Percentiles rank a stretch among this genome's conserved stretches.
These are phyloP conservation scores for Drosophila bifasciata DNA, from an alignment of 1,140 invertebrate genomes.

Conservation along the genomic window DNA sequence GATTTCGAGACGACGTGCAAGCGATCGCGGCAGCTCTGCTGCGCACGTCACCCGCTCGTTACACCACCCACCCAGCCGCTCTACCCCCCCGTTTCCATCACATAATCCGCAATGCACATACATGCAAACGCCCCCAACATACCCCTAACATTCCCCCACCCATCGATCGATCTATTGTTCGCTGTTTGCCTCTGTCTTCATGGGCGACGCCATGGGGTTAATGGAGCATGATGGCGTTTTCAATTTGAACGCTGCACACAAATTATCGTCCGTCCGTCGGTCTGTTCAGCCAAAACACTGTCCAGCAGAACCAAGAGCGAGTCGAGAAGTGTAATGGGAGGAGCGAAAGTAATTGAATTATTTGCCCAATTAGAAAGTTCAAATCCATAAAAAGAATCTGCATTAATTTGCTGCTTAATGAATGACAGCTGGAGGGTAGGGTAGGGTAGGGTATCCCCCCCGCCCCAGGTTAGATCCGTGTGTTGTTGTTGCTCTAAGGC, in stretches of 20 bases:
- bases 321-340: no score
- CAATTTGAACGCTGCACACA: constrained; percentile 61
- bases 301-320: no score
- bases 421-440: constrained; percentile 14
- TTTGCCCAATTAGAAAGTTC: constrained; percentile 50
- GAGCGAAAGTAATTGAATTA: constrained; percentile 10
- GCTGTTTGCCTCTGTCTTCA: neutral
- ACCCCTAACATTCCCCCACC: neutral
- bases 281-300: constrained; percentile 15
- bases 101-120: no score
- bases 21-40: constrained; percentile 65
- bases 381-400: constrained; percentile 43
- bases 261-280: constrained; percentile 54
- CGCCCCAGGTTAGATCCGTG: no score
- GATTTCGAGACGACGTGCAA: constrained; percentile 63
- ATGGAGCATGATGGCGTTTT: constrained; percentile 70
- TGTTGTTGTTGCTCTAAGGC: no score
- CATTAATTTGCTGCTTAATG: constrained; percentile 40
- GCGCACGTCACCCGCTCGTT: constrained; percentile 19
- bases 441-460: neutral
- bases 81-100: neutral
- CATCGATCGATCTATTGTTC: constrained; percentile 27
- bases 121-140: neutral
- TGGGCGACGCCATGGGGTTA: constrained; percentile 52
- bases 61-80: no score